A percentile compares a stretch with the other conserved stretches of the same genome.
Evolutionary conservation across 2,888 invertebrate genomes (phyloP).

Genomic region (Craniophora ligustri): DNA sequence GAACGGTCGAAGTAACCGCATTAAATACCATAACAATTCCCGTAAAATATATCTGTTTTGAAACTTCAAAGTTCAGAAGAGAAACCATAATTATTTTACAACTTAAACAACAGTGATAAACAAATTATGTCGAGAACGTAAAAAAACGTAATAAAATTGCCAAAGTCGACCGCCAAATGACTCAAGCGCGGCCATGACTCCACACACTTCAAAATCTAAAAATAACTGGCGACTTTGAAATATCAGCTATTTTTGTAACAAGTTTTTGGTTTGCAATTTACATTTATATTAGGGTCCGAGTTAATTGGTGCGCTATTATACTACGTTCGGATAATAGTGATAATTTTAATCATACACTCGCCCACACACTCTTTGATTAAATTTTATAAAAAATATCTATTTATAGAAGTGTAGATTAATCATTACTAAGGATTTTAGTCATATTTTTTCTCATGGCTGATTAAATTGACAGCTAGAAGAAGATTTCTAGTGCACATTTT

Average conservation of each 20-base stretch:
- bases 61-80: slow-evolving; percentile 10
- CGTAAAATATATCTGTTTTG: neutral
- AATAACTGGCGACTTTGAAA: slow-evolving; percentile 51
- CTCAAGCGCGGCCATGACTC: slow-evolving; percentile 56
- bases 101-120: no score
- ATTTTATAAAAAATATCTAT: no score
- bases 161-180: slow-evolving; percentile 52
- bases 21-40: slow-evolving; percentile 8
- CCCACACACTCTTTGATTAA: no score
- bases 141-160: slow-evolving; percentile 37
- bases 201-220: slow-evolving; percentile 58
- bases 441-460: no score
- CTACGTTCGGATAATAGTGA: neutral
- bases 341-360: neutral
- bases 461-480: no score
- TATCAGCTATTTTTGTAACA: slow-evolving; percentile 61
- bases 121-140: slow-evolving; percentile 25
- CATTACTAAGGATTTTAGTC: no score
- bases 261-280: slow-evolving; percentile 50
- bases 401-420: no score
- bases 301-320: slow-evolving; percentile 13
- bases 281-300: slow-evolving; percentile 12
- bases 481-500: no score
- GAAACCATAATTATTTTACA: slow-evolving; percentile 30
- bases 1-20: no score